These are phyloP conservation scores for Amyelois transitella DNA, from an alignment of 1,140 invertebrate species.

Conservation along the genomic window DNA sequence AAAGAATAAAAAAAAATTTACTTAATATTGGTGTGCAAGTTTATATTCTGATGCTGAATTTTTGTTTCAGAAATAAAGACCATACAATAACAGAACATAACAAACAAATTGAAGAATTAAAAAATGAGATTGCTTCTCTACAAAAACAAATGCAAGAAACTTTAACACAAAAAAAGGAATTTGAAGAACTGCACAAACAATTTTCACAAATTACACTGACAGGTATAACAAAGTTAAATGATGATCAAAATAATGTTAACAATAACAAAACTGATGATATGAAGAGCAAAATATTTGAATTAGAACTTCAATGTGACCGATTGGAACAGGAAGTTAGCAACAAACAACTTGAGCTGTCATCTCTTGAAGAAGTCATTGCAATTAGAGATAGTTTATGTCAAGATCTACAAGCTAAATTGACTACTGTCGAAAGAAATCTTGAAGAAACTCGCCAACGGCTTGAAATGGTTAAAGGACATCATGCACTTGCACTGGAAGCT, in stretches of 20 bases:
- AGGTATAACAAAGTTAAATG: slow-evolving; percentile 16
- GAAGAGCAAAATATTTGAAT: slow-evolving; percentile 35
- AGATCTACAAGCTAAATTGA: slow-evolving; percentile 64
- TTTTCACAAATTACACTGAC: slow-evolving; percentile 26
- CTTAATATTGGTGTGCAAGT: too few relatives aligned
- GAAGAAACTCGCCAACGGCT: slow-evolving; percentile 61
- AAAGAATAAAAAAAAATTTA: too few relatives aligned
- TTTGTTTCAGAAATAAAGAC: slow-evolving; percentile 58
- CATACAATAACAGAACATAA: slow-evolving; percentile 56
- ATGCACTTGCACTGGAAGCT: slow-evolving; percentile 66
- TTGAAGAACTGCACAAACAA: slow-evolving; percentile 31
- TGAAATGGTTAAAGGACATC: slow-evolving; percentile 69
- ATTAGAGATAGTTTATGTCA: slow-evolving; percentile 63
- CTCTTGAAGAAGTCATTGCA: slow-evolving; percentile 57
- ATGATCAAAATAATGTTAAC: slow-evolving; percentile 8
- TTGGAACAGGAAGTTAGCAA: slow-evolving; percentile 53
- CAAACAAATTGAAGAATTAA: slow-evolving; percentile 62
- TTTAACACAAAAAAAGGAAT: slow-evolving; percentile 21
- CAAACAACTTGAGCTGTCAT: slow-evolving; percentile 59
- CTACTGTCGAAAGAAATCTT: slow-evolving; percentile 42
- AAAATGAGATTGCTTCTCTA: slow-evolving; percentile 47
- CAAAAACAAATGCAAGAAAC: slow-evolving; percentile 39
- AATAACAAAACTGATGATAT: slow-evolving; percentile 24
- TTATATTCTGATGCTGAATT: too few relatives aligned
- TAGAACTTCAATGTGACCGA: slow-evolving; percentile 50